These are phyloP conservation scores for Karalla daura DNA, from an alignment of 2,797 vertebrate species.

Conservation along the genomic window DNA sequence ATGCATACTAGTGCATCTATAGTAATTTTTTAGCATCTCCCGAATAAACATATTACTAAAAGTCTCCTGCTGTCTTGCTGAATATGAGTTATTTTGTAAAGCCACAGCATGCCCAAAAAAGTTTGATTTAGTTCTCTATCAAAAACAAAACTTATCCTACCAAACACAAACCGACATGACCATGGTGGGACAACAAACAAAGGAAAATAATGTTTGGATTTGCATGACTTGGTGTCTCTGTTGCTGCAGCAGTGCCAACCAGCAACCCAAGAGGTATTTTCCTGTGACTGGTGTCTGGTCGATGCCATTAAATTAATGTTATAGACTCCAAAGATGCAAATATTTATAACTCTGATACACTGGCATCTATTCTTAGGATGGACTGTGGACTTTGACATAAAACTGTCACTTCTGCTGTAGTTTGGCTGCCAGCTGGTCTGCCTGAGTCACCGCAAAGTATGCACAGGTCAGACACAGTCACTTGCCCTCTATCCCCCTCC, in stretches of 20 bases:
- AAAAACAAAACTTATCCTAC: no score
- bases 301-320: constrained; percentile 11
- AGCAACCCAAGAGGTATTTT: neutral
- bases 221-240: neutral
- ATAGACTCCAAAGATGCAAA: constrained; percentile 25
- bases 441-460: neutral
- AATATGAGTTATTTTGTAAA: no score
- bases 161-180: neutral
- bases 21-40: no score
- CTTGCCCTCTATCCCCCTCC: no score
- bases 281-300: neutral
- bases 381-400: constrained; percentile 33
- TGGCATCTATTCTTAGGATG: neutral
- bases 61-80: no score
- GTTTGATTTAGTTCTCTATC: no score
- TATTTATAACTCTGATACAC: constrained; percentile 23
- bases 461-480: neutral
- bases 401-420: neutral
- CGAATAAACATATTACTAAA: no score
- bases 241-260: neutral
- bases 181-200: neutral
- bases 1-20: no score
- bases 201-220: no score
- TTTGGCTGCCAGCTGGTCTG: constrained; percentile 2
- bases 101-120: no score